A percentile compares a stretch with the other conserved stretches of the same genome.
phyloP scores from a whole-genome alignment of 2,113 vertebrate species.

The Odocoileus virginianus region DNA sequence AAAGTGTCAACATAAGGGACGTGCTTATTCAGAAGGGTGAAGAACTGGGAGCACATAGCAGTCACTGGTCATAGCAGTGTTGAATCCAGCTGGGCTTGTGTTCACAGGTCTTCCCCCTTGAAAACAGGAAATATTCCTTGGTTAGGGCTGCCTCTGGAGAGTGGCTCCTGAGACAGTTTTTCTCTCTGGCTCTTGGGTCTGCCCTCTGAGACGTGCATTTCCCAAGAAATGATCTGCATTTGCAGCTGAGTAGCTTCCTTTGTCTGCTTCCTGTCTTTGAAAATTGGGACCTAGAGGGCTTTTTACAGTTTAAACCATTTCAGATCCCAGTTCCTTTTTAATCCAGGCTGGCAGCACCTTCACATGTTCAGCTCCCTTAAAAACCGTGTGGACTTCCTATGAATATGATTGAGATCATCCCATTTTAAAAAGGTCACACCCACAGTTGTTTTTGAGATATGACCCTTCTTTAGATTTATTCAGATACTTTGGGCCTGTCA shows the following conservation, averaged over 20 bases:
- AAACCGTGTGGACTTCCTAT: background rate
- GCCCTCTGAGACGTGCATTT: background rate
- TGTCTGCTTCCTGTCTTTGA: background rate
- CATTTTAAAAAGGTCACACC: background rate
- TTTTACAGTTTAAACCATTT: background rate
- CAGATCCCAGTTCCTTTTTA: background rate
- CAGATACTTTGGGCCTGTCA: background rate
- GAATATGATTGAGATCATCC: background rate
- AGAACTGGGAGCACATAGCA: background rate
- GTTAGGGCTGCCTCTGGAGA: background rate
- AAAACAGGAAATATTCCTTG: background rate
- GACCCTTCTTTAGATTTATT: background rate
- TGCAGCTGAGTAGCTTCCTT: background rate
- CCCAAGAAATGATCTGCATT: background rate
- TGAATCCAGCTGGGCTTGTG: background rate
- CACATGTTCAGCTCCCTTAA: background rate
- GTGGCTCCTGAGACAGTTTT: background rate
- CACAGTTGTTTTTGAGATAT: background rate
- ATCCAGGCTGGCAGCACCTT: background rate
- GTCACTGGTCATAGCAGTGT: background rate
- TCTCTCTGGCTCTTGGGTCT: background rate
- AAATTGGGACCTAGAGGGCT: background rate
- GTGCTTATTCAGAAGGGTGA: background rate
- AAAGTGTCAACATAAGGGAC: background rate
- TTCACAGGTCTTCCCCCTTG: background rate